Conservation (phyloP, 2,797 vertebrate species). For the Crocodylus rhombifer region DNA sequence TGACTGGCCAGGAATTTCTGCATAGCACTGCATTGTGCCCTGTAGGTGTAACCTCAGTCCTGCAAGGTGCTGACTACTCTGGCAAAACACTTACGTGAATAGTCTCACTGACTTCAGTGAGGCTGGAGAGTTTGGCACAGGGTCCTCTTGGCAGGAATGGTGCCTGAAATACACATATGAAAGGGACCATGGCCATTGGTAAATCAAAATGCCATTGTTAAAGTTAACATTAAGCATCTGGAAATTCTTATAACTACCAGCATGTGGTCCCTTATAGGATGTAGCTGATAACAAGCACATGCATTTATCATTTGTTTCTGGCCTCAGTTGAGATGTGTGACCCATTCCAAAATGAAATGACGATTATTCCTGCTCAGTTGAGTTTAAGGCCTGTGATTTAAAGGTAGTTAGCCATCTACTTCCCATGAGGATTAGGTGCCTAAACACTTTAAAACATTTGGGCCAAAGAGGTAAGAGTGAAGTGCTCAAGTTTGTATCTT, state of each 20-base stretch:
- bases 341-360: background rate
- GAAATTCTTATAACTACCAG: background rate
- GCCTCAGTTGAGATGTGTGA: background rate
- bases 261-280: background rate
- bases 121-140: background rate
- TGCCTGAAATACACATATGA: background rate
- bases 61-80: background rate
- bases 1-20: too few species aligned
- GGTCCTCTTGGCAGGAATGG: background rate
- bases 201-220: fast-evolving
- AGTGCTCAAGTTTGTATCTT: background rate
- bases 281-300: background rate
- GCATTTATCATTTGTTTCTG: background rate
- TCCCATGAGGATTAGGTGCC: too few species aligned
- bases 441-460: too few species aligned
- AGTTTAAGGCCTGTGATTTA: background rate
- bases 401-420: too few species aligned
- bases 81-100: background rate
- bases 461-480: background rate
- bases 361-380: background rate
- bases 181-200: background rate
- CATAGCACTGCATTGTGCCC: too few species aligned
- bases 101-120: background rate
- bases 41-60: background rate
- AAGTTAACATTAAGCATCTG: background rate